Conservation (phyloP, 1,140 invertebrate genomes). For the Oncopeltus fasciatus region DNA sequence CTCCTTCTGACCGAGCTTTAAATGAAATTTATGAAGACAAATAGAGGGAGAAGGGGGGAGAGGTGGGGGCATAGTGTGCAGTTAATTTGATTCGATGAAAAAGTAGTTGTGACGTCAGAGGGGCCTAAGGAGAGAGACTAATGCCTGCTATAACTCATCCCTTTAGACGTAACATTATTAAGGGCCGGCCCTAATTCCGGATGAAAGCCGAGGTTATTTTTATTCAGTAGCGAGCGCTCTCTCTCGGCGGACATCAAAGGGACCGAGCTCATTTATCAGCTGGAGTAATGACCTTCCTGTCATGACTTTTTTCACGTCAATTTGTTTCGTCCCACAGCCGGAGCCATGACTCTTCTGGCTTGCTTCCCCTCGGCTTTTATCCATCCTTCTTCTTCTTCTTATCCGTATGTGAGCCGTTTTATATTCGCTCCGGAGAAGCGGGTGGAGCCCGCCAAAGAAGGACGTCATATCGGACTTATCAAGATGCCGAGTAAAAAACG, state of each 20-base stretch:
- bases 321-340: not conserved
- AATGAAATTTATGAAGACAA: slow-evolving; percentile 9
- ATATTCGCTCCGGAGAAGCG: no score
- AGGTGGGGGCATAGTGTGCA: not conserved
- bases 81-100: slow-evolving; percentile 9
- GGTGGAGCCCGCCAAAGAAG: no score
- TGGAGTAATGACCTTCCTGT: not conserved
- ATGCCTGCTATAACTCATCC: not conserved
- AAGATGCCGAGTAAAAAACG: no score
- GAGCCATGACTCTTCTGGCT: not conserved
- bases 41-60: no score
- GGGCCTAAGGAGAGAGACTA: not conserved
- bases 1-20: no score
- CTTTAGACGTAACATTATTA: slow-evolving; percentile 6
- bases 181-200: not conserved
- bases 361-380: not conserved
- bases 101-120: slow-evolving; percentile 7
- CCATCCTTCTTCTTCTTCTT: not conserved
- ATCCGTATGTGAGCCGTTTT: not conserved
- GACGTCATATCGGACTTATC: no score
- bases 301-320: slow-evolving; percentile 2
- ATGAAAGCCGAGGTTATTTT: slow-evolving; percentile 9
- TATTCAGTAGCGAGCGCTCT: not conserved
- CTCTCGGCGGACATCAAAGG: not conserved
- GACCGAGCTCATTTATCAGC: not conserved